These are phyloP conservation scores for Parasteatoda tepidariorum DNA, from an alignment of 1,140 invertebrate genomes.

Conservation along the genomic window DNA sequence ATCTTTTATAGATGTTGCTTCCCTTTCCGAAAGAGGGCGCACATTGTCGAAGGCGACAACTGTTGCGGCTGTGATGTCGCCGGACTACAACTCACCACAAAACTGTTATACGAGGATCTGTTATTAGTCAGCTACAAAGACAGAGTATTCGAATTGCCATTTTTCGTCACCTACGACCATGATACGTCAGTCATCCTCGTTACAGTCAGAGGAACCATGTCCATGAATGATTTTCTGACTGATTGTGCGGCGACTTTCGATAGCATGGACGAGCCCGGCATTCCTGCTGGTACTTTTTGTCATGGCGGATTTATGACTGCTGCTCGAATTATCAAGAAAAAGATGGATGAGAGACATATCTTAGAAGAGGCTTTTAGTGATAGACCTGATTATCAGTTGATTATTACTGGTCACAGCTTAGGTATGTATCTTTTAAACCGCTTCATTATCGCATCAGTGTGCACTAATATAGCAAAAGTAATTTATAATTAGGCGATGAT, in stretches of 20 bases:
- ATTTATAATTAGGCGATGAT: too few species aligned
- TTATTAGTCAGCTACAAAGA: slow-evolving; percentile 91
- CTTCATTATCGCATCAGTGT: too few species aligned
- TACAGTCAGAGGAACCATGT: slow-evolving; percentile 77
- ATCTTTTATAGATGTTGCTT: slow-evolving; percentile 42
- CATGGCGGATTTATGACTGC: slow-evolving; percentile 94
- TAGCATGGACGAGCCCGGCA: slow-evolving; percentile 1
- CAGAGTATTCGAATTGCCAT: slow-evolving; percentile 84
- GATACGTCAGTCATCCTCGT: slow-evolving; percentile 75
- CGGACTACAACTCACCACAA: slow-evolving; percentile 77
- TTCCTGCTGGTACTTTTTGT: slow-evolving; percentile 72
- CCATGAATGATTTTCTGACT: slow-evolving; percentile 75
- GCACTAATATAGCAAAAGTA: too few species aligned
- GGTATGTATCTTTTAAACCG: slow-evolving; percentile 10
- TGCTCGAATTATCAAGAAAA: slow-evolving; percentile 86
- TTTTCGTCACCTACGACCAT: slow-evolving; percentile 86
- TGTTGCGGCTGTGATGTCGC: slow-evolving; percentile 90
- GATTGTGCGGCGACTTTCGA: slow-evolving; percentile 10
- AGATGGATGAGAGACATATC: slow-evolving; percentile 80
- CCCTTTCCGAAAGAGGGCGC: slow-evolving; percentile 46
- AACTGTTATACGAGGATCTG: slow-evolving; percentile 77
- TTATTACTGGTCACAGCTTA: slow-evolving; percentile 87
- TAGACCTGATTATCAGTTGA: slow-evolving; percentile 78
- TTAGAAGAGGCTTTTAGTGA: slow-evolving; percentile 78
- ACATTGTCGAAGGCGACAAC: slow-evolving; percentile 82